phyloP scores from a whole-genome alignment of 2,888 invertebrate genomes.

The Macaria liturata region DNA sequence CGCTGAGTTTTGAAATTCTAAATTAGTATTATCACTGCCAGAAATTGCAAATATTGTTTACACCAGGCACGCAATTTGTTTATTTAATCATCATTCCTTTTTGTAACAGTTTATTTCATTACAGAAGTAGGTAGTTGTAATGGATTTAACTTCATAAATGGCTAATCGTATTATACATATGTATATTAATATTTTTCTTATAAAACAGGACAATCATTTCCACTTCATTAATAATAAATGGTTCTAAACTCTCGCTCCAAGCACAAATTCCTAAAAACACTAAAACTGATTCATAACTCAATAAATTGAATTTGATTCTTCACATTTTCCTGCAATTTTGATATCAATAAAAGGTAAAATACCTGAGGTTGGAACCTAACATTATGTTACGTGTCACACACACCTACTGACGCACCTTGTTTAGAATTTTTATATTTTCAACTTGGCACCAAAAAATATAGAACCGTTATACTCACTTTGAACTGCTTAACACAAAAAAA shows the following conservation, averaged over 20 bases:
- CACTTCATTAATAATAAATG: no score
- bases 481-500: not conserved
- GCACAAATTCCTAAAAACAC: not conserved
- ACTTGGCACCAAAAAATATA: not conserved
- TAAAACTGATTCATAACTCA: slow-evolving; percentile 1
- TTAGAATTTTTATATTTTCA: slow-evolving; percentile 1
- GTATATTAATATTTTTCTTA: no score
- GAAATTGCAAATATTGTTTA: no score
- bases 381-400: slow-evolving; percentile 14
- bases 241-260: not conserved
- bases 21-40: no score
- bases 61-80: no score
- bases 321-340: slow-evolving; percentile 20
- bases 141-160: no score
- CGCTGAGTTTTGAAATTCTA: no score
- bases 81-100: no score
- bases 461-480: slow-evolving; percentile 5
- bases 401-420: slow-evolving; percentile 16
- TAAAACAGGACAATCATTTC: no score
- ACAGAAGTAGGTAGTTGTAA: no score
- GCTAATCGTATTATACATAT: no score
- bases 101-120: no score
- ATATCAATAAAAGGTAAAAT: slow-evolving; percentile 27
- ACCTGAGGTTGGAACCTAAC: slow-evolving; percentile 15
- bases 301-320: slow-evolving; percentile 17